Conservation (phyloP, 2,113 vertebrate genomes). For the Myrmecophaga tridactyla region DNA sequence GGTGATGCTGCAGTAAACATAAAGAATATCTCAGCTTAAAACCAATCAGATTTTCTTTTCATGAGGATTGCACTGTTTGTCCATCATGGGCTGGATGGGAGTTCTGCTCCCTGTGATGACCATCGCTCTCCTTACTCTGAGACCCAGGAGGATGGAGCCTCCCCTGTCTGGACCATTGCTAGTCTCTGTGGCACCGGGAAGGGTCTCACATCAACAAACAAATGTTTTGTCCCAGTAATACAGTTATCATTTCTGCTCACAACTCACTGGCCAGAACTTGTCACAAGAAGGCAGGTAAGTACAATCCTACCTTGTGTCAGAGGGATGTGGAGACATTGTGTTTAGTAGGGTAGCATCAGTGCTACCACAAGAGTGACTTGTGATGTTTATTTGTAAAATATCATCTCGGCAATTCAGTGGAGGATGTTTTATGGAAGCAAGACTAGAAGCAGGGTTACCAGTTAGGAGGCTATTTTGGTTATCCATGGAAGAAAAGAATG, state of each 20-base stretch:
- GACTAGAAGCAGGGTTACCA: neutral
- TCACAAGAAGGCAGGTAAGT: neutral
- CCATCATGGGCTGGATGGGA: neutral
- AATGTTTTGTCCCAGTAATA: neutral
- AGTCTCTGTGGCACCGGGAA: neutral
- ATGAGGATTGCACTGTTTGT: neutral
- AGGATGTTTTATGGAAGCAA: neutral
- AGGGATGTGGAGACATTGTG: neutral
- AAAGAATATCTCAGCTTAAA: neutral
- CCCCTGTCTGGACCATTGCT: neutral
- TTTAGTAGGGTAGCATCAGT: neutral
- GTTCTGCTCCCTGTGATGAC: neutral
- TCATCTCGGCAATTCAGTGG: neutral
- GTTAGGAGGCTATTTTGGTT: neutral
- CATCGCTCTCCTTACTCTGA: neutral
- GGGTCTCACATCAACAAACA: neutral
- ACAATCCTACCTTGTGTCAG: neutral
- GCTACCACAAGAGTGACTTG: neutral
- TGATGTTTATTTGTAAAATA: neutral
- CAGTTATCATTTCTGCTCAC: neutral
- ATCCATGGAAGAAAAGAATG: neutral
- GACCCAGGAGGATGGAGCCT: neutral
- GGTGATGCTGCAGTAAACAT: neutral
- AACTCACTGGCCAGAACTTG: neutral
- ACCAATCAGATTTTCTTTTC: neutral